phyloP scores from a whole-genome alignment of 2,113 vertebrate genomes.

The Sander vitreus region DNA sequence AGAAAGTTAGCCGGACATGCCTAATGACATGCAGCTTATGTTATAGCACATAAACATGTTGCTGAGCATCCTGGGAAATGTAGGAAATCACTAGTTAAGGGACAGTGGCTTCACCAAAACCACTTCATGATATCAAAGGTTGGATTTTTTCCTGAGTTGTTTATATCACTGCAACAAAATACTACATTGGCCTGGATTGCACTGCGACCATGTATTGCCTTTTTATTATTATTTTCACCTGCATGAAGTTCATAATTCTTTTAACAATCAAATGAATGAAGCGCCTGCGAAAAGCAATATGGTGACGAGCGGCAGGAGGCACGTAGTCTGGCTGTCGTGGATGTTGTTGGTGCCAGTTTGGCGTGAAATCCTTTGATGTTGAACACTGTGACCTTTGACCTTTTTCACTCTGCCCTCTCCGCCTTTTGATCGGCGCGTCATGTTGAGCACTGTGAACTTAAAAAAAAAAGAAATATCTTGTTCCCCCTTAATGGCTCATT shows the following conservation, averaged over 20 bases:
- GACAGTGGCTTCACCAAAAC: conserved; percentile 1
- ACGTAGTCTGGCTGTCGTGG: conserved; percentile 6
- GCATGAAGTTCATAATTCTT: conserved; percentile 37
- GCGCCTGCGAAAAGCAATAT: conserved; percentile 22
- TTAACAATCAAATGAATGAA: conserved; percentile 37
- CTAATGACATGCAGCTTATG: not conserved
- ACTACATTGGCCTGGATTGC: conserved; percentile 25
- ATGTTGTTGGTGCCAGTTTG: conserved; percentile 23
- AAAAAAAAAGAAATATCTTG: not conserved
- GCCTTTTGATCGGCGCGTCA: conserved; percentile 35
- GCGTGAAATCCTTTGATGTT: conserved; percentile 40
- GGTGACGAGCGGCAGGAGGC: conserved; percentile 28
- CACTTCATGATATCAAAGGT: not conserved
- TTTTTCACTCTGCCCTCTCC: conserved; percentile 33
- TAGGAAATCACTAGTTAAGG: not conserved
- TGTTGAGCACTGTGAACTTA: conserved; percentile 65
- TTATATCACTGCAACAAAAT: conserved; percentile 21
- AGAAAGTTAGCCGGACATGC: not conserved
- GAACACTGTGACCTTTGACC: conserved; percentile 73
- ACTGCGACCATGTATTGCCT: conserved; percentile 57
- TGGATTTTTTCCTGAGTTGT: conserved; percentile 48
- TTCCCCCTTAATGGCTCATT: not conserved
- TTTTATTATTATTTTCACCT: conserved; percentile 20
- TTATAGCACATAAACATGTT: not conserved
- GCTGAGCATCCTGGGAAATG: conserved; percentile 56